These are phyloP conservation scores for Pilophorus perplexus DNA, from an alignment of 2,888 invertebrate species.

Conservation along the genomic window DNA sequence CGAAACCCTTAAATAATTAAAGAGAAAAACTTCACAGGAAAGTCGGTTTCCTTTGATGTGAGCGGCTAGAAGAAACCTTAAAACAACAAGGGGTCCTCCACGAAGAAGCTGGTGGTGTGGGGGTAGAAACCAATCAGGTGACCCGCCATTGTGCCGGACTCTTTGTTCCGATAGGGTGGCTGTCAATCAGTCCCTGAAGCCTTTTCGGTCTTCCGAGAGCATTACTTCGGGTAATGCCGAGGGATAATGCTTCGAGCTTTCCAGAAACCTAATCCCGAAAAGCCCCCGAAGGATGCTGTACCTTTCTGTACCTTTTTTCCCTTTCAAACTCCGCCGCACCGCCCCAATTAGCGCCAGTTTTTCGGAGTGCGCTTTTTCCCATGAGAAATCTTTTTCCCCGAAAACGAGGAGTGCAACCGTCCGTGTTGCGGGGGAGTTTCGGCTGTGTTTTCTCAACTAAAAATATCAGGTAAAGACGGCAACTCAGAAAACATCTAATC, in stretches of 20 bases:
- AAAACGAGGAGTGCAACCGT: background rate
- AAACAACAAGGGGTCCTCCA: conserved; percentile 31
- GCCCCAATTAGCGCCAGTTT: conserved; percentile 23
- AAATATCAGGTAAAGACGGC: conserved; percentile 8
- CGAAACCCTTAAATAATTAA: conserved; percentile 35
- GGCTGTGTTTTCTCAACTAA: background rate
- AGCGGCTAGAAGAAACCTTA: conserved; percentile 23
- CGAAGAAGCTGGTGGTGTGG: background rate
- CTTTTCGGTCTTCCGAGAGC: background rate
- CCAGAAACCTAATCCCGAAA: conserved; percentile 34
- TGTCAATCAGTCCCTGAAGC: conserved; percentile 28
- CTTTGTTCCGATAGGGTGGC: conserved; percentile 24
- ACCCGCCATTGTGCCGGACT: conserved; percentile 19
- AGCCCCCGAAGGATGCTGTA: conserved; percentile 4
- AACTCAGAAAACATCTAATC: conserved; percentile 5
- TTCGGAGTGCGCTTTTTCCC: conserved; percentile 7
- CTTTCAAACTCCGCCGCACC: background rate
- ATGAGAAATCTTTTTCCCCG: conserved; percentile 31
- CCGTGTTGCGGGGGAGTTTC: background rate
- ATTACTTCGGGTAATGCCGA: background rate
- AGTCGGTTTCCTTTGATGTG: conserved; percentile 37
- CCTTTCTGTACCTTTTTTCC: background rate
- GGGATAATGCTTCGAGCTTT: conserved; percentile 32
- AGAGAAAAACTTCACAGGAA: conserved; percentile 31
- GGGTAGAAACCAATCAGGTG: conserved; percentile 37